These are phyloP conservation scores for Bacillus rossius DNA, from an alignment of 1,140 invertebrate genomes.

Conservation along the genomic window DNA sequence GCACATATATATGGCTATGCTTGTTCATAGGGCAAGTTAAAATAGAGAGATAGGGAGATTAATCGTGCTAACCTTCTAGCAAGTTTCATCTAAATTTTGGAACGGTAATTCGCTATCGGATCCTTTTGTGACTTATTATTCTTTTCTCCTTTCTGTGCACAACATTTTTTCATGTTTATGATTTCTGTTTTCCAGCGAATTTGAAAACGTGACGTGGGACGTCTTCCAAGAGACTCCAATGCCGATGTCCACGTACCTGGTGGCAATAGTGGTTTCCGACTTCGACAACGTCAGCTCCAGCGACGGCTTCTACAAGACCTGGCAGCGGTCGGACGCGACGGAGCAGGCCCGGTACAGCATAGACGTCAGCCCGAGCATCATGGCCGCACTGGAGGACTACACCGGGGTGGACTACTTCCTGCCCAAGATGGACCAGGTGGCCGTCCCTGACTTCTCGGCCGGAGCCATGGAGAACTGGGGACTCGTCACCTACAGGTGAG, in stretches of 20 bases:
- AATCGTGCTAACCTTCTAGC: no score
- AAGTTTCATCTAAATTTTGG: no score
- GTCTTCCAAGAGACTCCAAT: constrained; percentile 20
- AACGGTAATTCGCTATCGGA: no score
- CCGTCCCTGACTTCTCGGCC: constrained; percentile 48
- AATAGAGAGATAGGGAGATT: no score
- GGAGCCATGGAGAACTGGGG: constrained; percentile 62
- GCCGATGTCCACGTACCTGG: constrained; percentile 68
- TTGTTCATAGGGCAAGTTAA: no score
- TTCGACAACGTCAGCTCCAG: constrained; percentile 38
- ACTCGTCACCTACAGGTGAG: constrained; percentile 43
- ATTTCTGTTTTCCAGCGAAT: neutral
- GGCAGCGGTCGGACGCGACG: constrained; percentile 46
- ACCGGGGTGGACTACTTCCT: neutral
- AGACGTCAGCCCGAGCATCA: constrained; percentile 69
- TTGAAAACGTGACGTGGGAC: constrained; percentile 2
- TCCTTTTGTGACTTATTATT: no score
- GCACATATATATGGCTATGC: no score
- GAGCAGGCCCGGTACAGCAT: constrained; percentile 67
- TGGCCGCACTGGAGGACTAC: neutral
- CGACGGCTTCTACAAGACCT: neutral
- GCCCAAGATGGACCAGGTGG: constrained; percentile 35
- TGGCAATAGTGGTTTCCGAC: constrained; percentile 68
- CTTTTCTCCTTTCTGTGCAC: no score
- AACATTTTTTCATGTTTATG: no score